phyloP scores from a whole-genome alignment of 1,140 invertebrate species.

The Thaumatotibia leucotreta region DNA sequence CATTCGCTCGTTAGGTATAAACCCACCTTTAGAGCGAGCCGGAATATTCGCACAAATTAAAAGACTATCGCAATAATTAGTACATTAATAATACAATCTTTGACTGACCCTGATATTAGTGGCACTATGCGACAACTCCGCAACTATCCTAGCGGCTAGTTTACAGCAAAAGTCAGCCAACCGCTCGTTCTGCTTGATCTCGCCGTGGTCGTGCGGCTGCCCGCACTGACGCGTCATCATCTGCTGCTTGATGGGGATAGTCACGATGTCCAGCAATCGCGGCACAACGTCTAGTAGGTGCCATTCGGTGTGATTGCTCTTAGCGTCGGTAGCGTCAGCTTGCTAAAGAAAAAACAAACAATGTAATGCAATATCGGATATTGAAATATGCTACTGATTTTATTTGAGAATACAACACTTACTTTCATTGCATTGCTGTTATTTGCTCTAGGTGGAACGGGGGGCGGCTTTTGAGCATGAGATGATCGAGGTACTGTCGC shows the following conservation, averaged over 20 bases:
- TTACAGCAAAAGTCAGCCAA: slow-evolving; percentile 91
- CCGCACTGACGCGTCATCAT: slow-evolving; percentile 64
- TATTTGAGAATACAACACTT: not conserved
- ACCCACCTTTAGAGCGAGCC: no score
- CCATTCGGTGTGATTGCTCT: slow-evolving; percentile 75
- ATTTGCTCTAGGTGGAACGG: slow-evolving; percentile 48
- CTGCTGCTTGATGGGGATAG: slow-evolving; percentile 83
- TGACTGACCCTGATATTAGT: slow-evolving; percentile 68
- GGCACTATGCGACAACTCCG: slow-evolving; percentile 89
- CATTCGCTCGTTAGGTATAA: no score
- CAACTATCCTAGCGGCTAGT: slow-evolving; percentile 89
- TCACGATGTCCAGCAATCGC: slow-evolving; percentile 87
- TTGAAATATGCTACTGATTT: not conserved
- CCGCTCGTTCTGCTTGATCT: slow-evolving; percentile 41
- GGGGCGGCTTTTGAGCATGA: slow-evolving; percentile 49
- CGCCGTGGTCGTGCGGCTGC: slow-evolving; percentile 61
- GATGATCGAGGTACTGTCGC: slow-evolving; percentile 57
- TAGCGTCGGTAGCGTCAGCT: slow-evolving; percentile 19
- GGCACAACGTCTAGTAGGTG: slow-evolving; percentile 91
- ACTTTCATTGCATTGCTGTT: slow-evolving; percentile 45
- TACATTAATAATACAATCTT: no score
- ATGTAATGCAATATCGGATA: not conserved
- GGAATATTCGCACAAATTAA: no score
- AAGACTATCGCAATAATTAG: no score
- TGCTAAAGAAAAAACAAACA: slow-evolving; percentile 15